A percentile compares a stretch with the other conserved stretches of the same genome.
Evolutionary conservation across 1,140 invertebrate genomes (phyloP).

Genomic region (Drosophila sp.): DNA sequence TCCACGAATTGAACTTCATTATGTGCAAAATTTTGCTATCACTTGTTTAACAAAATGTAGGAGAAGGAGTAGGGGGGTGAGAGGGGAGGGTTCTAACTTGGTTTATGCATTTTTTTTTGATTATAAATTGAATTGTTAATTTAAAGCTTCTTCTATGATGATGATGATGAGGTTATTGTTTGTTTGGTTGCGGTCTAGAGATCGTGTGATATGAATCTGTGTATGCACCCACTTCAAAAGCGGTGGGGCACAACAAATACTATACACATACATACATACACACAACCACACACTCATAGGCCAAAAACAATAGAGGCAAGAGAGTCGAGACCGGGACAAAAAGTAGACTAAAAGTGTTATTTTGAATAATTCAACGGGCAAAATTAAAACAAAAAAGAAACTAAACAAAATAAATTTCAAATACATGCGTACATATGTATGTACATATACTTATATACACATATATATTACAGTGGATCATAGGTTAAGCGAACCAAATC

Average conservation of each 20-base stretch:
- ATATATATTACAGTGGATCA: conserved; percentile 1
- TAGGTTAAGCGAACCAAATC: no score
- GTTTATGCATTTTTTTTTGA: conserved; percentile 50
- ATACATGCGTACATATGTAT: conserved; percentile 13
- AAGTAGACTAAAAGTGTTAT: conserved; percentile 74
- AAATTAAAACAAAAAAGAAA: conserved; percentile 55
- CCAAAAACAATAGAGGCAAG: conserved; percentile 29
- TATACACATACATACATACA: background rate
- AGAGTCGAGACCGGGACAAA: conserved; percentile 35
- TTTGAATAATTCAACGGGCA: conserved; percentile 77
- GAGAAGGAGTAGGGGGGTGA: background rate
- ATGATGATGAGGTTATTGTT: conserved; percentile 28
- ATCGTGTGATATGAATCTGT: conserved; percentile 57
- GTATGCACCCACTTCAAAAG: conserved; percentile 72
- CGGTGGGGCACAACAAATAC: conserved; percentile 49
- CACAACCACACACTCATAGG: background rate
- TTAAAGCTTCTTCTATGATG: conserved; percentile 40
- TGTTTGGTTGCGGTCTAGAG: conserved; percentile 62
- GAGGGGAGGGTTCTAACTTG: conserved; percentile 29
- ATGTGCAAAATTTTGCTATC: background rate
- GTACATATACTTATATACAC: conserved; percentile 2
- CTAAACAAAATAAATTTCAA: conserved; percentile 24
- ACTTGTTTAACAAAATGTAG: background rate
- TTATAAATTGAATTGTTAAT: conserved; percentile 71
- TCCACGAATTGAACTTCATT: background rate